These are phyloP conservation scores for Ecdyonurus torrentis DNA, from an alignment of 2,888 invertebrate genomes.

Conservation along the genomic window DNA sequence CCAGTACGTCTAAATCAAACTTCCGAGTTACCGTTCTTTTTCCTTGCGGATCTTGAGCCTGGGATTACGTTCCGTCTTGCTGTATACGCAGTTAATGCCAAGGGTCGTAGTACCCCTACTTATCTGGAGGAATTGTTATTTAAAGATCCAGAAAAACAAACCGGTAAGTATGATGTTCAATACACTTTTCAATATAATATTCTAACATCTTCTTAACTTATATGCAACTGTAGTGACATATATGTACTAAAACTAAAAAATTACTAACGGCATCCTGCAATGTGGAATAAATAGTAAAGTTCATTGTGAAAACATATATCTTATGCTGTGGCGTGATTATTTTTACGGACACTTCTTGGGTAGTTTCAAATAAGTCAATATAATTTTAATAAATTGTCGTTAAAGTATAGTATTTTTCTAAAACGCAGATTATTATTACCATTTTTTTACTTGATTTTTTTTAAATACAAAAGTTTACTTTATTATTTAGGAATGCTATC, in stretches of 20 bases:
- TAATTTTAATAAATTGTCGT: too few relatives aligned
- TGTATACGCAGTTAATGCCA: conserved; percentile 64
- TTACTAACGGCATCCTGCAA: too few relatives aligned
- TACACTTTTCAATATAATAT: not conserved
- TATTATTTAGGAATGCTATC: too few relatives aligned
- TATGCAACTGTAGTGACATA: not conserved
- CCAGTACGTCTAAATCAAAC: conserved; percentile 39
- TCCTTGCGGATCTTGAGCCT: conserved; percentile 59
- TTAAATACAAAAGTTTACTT: too few relatives aligned
- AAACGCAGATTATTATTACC: too few relatives aligned
- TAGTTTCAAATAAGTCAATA: too few relatives aligned
- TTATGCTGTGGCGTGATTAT: not conserved
- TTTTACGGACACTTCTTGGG: too few relatives aligned
- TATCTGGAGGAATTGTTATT: conserved; percentile 60
- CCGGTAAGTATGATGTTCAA: conserved; percentile 31
- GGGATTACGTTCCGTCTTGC: conserved; percentile 62
- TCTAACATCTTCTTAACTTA: not conserved
- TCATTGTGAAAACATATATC: too few relatives aligned
- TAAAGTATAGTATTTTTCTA: too few relatives aligned
- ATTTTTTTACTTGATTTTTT: too few relatives aligned
- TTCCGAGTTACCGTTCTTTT: conserved; percentile 52
- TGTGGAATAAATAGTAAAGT: too few relatives aligned
- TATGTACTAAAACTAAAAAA: too few relatives aligned
- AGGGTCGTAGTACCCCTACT: conserved; percentile 58
- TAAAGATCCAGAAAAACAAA: conserved; percentile 60